Conservation (phyloP, 2,113 vertebrate species). For the Oryzias celebensis region DNA sequence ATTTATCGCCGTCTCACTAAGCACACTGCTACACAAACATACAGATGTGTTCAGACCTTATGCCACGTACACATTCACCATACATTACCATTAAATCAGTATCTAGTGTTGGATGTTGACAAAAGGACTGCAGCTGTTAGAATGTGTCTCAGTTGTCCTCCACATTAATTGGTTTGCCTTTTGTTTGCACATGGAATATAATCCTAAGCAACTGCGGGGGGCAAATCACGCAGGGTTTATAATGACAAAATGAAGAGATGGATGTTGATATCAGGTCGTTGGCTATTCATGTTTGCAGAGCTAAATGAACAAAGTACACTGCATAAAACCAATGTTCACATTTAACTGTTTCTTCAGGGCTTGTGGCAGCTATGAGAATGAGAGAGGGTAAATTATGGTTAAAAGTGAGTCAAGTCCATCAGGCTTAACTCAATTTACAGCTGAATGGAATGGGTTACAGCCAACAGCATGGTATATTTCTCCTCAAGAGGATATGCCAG, state of each 20-base stretch:
- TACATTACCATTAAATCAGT: neutral
- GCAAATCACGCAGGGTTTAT: constrained; percentile 6
- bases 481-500: constrained; percentile 6
- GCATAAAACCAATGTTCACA: constrained; percentile 23
- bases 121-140: neutral
- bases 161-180: neutral
- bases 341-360: constrained; percentile 38
- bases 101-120: neutral
- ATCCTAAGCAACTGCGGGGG: constrained; percentile 19
- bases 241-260: constrained; percentile 40
- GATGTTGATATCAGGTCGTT: constrained; percentile 48
- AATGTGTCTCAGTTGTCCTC: neutral
- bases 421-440: constrained; percentile 40
- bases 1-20: too few species aligned
- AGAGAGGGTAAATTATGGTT: constrained; percentile 38
- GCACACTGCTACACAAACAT: too few species aligned
- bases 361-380: constrained; percentile 25
- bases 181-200: constrained; percentile 13
- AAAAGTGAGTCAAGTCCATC: constrained; percentile 32
- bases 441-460: constrained; percentile 21
- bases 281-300: constrained; percentile 30
- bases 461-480: constrained; percentile 28
- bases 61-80: neutral
- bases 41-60: neutral
- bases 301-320: constrained; percentile 22